These are phyloP conservation scores for Campodea augens DNA, from an alignment of 1,140 invertebrate species.

Conservation along the genomic window DNA sequence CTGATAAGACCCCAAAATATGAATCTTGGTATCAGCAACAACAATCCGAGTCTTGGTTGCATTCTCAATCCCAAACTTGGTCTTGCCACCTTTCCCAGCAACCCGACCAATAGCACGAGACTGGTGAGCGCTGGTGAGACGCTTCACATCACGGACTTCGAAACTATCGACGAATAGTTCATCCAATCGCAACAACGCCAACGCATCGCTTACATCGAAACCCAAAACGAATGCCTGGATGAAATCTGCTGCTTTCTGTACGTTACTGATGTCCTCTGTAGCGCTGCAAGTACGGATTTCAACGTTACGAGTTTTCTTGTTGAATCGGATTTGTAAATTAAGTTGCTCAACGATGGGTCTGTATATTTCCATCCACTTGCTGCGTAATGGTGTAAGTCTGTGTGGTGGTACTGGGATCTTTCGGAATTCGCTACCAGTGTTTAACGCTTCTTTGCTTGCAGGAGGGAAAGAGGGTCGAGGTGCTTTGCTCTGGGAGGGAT, in stretches of 20 bases:
- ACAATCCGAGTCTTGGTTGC: conserved; percentile 97
- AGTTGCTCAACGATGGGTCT: conserved; percentile 90
- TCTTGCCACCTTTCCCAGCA: conserved; percentile 91
- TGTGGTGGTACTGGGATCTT: conserved; percentile 45
- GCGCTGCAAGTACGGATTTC: conserved; percentile 59
- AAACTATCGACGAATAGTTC: conserved; percentile 96
- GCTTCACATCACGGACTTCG: conserved; percentile 93
- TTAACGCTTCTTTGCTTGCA: conserved; percentile 5
- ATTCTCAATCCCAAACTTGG: conserved; percentile 98
- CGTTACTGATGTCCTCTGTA: conserved; percentile 67
- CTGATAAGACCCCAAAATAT: conserved; percentile 93
- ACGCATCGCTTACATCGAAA: conserved; percentile 93
- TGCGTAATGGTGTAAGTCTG: conserved; percentile 81
- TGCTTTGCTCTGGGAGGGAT: too few relatives aligned
- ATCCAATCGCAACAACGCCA: conserved; percentile 85
- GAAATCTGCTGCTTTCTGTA: conserved; percentile 98
- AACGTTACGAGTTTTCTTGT: conserved; percentile 75
- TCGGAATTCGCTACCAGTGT: conserved; percentile 22
- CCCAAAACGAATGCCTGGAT: conserved; percentile 89
- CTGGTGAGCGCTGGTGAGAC: conserved; percentile 85
- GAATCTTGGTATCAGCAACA: conserved; percentile 87
- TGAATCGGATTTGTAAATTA: conserved; percentile 84
- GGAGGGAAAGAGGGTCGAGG: conserved; percentile 10
- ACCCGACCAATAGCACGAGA: conserved; percentile 87
- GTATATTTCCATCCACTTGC: conserved; percentile 95